Base-by-base conservation (phyloP, 2,113 vertebrate genomes). In the Microtus richardsoni region DNA sequence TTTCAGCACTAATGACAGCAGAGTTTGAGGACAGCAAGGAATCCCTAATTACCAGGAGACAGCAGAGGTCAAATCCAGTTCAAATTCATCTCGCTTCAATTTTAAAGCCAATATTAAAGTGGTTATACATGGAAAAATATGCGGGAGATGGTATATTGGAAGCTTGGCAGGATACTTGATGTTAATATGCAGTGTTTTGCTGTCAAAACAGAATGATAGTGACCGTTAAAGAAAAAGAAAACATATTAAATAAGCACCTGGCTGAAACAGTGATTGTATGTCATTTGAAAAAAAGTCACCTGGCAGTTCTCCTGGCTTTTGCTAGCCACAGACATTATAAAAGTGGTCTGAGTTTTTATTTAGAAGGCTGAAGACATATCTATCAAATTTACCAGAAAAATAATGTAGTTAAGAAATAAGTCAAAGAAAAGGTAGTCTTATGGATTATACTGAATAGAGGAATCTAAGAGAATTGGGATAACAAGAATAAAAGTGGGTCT, bases 391-490 rank as follows among this genome's bases (percentile, higher is more conserved):
- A 75, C 19, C 52, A 47, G 89, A 52, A 26, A 93, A 78, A 47
- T 85, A 79, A 75, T 93, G 28, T 10, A 19, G 2, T 39, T 92
- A 92, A 24, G 66, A 62, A 70, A 54, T 44, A 84, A 16, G 21
- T 22, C 78, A 36, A 94, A 73, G 70, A 21, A 95, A 12, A 89
- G 13, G 60, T 88, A 93, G 85, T 0, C 52, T 82, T 79, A 91
- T 10, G 52, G 33, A 71, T 47, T 60, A 16, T 12, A 78, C n/a
- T 73, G 39, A n/a, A 77, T 58, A 71, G 80, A 92, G 30, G 33
- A 78, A 58, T 90, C 9, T 2, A 49, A 79, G n/a, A 93, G 83
- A 73, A 83, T 44, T 14, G 68, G 2, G 9, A 60, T 66, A 71
- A 47, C 13, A 83, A 73, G n/a, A 89, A 49, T 90, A 90, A 83